Evolutionary conservation across 2,888 invertebrate species (phyloP), one percentile per base, ranked within the genome.

Genomic region (Plusia festucae): DNA sequence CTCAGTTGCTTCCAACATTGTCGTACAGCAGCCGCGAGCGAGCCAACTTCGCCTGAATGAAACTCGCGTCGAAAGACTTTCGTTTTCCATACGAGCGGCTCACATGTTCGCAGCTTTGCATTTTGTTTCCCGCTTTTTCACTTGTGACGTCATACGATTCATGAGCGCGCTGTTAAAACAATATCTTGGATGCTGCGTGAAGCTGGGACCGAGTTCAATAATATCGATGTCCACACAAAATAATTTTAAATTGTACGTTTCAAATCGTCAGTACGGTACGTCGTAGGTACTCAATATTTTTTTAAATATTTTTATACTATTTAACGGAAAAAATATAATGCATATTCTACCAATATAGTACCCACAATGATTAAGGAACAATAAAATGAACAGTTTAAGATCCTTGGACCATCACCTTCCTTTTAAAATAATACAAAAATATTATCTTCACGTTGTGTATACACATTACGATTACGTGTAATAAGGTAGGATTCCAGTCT

Each of bases 21-120:
- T 78, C 70, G 82, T 82, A 63, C 83, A 82, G 85, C 86, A 88
- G 83, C 89, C 89, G 88, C 88, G 86, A 85, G 85, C 85, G 79
- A 81, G 85, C 92, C 89, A 94, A 94, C 93, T 95, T 90, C 75
- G 88, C 85, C 90, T 94, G 90, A 95, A 94, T 94, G 95, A 93
- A 93, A 92, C 92, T 91, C 84, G 87, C 87, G 85, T 84, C 82
- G 83, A 73, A 90, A 89, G 90, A 95, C 95, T 95, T 95, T 95
- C 95, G 88, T 93, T 95, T 95, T 95, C 94, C 94, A 93, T 95
- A 95, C 93, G 91, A 91, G 90, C 85, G 73, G 85, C 91, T 91
- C 91, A 93, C 91, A 93, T 92, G 90, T 88, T 90, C 85, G 84
- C 88, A 90, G 92, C 88, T 93, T 92, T 92, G 93, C 91, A 92